A percentile compares a stretch with the other conserved stretches of the same genome.
These are phyloP conservation scores for Anomalospiza imberbis DNA, from an alignment of 2,797 vertebrate species.

Conservation along the genomic window DNA sequence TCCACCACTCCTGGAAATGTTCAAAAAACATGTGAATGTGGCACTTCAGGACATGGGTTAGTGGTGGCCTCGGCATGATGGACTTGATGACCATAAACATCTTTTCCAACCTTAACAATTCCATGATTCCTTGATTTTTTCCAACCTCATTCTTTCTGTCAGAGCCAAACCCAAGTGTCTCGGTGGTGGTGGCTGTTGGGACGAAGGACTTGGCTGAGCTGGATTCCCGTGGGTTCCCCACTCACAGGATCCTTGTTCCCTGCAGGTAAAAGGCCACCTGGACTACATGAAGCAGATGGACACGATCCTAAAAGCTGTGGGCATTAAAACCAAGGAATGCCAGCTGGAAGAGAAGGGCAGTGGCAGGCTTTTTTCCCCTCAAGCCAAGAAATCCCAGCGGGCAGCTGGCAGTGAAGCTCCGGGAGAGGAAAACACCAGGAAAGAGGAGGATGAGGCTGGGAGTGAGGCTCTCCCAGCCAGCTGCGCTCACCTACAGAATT, in stretches of 20 bases:
- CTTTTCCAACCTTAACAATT: neutral
- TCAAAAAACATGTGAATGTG: neutral
- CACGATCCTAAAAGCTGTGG: constrained; percentile 88
- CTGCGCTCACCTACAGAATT: neutral
- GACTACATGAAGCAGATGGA: constrained; percentile 99
- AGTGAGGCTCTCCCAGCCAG: neutral
- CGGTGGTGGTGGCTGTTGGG: neutral
- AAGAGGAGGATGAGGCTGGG: neutral
- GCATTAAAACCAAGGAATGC: constrained; percentile 83
- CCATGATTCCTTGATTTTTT: neutral
- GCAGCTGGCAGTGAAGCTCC: neutral
- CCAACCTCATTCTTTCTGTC: neutral
- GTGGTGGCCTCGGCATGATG: neutral
- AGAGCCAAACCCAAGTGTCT: neutral
- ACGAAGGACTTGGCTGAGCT: neutral
- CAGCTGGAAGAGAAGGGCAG: constrained; percentile 37
- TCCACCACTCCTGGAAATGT: neutral
- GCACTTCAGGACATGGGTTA: neutral
- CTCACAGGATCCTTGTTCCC: neutral
- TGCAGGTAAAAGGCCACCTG: constrained; percentile 92
- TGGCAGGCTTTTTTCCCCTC: neutral
- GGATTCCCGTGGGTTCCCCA: neutral
- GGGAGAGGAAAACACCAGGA: neutral
- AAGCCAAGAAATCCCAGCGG: neutral
- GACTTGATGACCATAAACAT: neutral